Evolutionary conservation across 2,888 invertebrate genomes (phyloP).

Genomic region (Leuctra nigra): DNA sequence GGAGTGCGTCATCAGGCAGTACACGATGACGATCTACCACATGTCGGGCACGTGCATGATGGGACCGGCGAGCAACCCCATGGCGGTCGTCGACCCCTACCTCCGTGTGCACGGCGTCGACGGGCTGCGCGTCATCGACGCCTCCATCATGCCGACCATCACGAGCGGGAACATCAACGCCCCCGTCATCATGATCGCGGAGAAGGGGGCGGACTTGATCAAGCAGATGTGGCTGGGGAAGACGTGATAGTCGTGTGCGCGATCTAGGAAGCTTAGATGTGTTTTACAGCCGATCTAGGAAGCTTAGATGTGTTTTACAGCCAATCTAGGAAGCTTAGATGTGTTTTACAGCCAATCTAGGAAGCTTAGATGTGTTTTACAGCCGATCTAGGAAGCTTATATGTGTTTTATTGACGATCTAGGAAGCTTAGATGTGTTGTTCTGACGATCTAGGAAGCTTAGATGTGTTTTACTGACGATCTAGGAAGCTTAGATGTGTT

Average conservation of each 20-base stretch:
- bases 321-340: too few relatives aligned
- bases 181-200: constrained; percentile 80
- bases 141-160: constrained; percentile 81
- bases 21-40: constrained; percentile 84
- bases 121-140: constrained; percentile 77
- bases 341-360: too few relatives aligned
- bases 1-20: constrained; percentile 76
- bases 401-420: too few relatives aligned
- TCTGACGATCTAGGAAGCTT: too few relatives aligned
- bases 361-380: too few relatives aligned
- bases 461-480: too few relatives aligned
- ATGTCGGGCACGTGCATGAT: constrained; percentile 79
- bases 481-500: too few relatives aligned
- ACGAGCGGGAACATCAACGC: constrained; percentile 86
- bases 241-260: background rate
- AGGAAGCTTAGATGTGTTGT: too few relatives aligned
- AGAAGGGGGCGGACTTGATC: constrained; percentile 77
- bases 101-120: constrained; percentile 69
- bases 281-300: too few relatives aligned
- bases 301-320: too few relatives aligned
- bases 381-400: too few relatives aligned
- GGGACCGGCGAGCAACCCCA: constrained; percentile 68
- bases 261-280: too few relatives aligned
- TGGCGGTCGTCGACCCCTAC: constrained; percentile 75
- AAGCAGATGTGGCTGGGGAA: constrained; percentile 57